Evolutionary conservation across 2,113 vertebrate species (phyloP), one percentile per base, ranked within the genome.

Genomic region (Chunga burmeisteri): DNA sequence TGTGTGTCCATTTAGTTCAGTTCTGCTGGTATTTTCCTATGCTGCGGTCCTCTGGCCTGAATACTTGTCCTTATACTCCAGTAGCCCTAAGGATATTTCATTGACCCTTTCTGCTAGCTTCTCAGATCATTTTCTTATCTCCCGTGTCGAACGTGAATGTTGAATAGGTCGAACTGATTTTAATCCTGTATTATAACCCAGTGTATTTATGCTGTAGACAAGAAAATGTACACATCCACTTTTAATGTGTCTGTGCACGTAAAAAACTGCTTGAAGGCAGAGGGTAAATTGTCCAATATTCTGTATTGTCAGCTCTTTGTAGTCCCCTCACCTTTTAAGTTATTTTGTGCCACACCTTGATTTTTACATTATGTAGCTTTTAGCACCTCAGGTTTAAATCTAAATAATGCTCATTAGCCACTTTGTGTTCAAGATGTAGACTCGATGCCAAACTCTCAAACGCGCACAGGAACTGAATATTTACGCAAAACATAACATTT

Each of bases 91-190:
- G 91, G 95, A 82, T 88, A 88, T 94, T 96, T 66, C 78, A 47
- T 4, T 96, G 94, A 96, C 94, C 97, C 91, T 90, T 90, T 93
- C 84, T 93, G 61, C 53, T 72, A 46, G 46, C 53, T 95, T 40
- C 81, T 91, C 71, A 73, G 50, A 73, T 97, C 58, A 73, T 96
- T 96, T 95, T 95, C 91, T 96, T 93, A 55, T 94, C 93, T 96
- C 81, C 55, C 6, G 0, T 70, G 71, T 88, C 1, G 4, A 82
- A 58, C 0, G 1, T 87, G 81, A 80, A 81, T 72, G 61, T 67
- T 92, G 82, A 97, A 93, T 67, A 89, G 84, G 42, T 88, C 94
- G 86, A 90, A 95, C 62, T 95, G 84, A 93, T 94, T 90, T 95
- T 93, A 58, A 73, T 94, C 50, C 71, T 91, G 7, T 74, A 7